A percentile compares a stretch with the other conserved stretches of the same genome.
These are phyloP conservation scores for Melanargia galathea DNA, from an alignment of 2,888 invertebrate species.

Conservation along the genomic window DNA sequence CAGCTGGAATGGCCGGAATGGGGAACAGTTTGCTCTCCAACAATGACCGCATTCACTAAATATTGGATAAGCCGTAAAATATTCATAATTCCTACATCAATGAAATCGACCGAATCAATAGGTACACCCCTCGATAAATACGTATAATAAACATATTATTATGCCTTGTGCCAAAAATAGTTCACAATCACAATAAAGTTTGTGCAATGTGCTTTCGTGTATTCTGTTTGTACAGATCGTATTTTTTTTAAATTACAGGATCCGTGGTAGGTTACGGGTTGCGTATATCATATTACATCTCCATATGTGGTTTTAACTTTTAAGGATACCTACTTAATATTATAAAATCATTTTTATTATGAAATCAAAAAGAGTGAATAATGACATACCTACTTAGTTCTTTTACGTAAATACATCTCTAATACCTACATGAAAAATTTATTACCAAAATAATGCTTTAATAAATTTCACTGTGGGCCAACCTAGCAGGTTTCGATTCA, in stretches of 20 bases:
- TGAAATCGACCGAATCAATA: conserved; percentile 59
- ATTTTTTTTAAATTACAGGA: neutral
- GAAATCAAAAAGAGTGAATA: too few species aligned
- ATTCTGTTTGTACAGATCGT: neutral
- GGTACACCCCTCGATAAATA: conserved; percentile 47
- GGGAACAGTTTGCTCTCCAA: conserved; percentile 48
- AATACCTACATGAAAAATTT: too few species aligned
- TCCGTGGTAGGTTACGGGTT: too few species aligned
- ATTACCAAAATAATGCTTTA: too few species aligned
- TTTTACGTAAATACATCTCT: too few species aligned
- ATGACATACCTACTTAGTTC: too few species aligned
- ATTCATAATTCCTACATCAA: conserved; percentile 64
- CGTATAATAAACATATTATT: conserved; percentile 44
- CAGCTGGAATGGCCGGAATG: conserved; percentile 55
- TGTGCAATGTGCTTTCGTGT: neutral
- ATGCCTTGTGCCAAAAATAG: conserved; percentile 10
- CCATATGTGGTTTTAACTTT: too few species aligned
- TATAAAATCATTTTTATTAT: too few species aligned
- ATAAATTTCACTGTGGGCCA: too few species aligned
- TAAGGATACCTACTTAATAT: too few species aligned
- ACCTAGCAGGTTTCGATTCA: too few species aligned
- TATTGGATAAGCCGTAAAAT: conserved; percentile 66
- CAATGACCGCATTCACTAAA: conserved; percentile 65
- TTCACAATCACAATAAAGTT: neutral
- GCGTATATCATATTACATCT: too few species aligned